Evolutionary conservation across 2,113 vertebrate species (phyloP).

Genomic region (Neodontobutis hainanensis): DNA sequence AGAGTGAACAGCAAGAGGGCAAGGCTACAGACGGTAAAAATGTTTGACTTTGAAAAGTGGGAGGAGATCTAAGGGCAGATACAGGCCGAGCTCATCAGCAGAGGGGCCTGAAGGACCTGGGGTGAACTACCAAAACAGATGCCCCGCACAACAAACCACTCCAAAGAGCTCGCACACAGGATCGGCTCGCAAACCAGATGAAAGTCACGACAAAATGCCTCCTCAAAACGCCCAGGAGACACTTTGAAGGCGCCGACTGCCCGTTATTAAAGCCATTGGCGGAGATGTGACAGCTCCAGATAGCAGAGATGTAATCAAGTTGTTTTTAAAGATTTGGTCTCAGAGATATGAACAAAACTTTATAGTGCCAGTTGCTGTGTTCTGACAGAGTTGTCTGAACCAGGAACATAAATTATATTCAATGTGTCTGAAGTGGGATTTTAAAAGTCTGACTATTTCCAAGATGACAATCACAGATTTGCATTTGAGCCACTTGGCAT

Average conservation of each 20-base stretch:
- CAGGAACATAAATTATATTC: neutral
- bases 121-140: conserved; percentile 17
- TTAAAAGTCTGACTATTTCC: conserved; percentile 2
- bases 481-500: neutral
- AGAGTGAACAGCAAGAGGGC: conserved; percentile 28
- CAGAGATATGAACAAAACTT: conserved; percentile 16
- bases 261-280: conserved; percentile 15
- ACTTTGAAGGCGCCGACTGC: conserved; percentile 32
- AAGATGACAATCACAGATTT: neutral
- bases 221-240: conserved; percentile 9
- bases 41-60: conserved; percentile 34
- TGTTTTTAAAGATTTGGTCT: conserved; percentile 15
- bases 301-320: conserved; percentile 33
- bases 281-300: conserved; percentile 22
- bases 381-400: conserved; percentile 13
- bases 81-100: conserved; percentile 45
- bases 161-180: neutral
- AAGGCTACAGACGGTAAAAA: conserved; percentile 17
- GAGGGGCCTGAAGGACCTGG: conserved; percentile 32
- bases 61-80: conserved; percentile 50
- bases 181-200: neutral
- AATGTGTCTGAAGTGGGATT: neutral
- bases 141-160: conserved; percentile 17
- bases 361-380: neutral
- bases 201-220: conserved; percentile 37